These are phyloP conservation scores for Tiphia femorata DNA, from an alignment of 2,888 invertebrate genomes.

Conservation along the genomic window DNA sequence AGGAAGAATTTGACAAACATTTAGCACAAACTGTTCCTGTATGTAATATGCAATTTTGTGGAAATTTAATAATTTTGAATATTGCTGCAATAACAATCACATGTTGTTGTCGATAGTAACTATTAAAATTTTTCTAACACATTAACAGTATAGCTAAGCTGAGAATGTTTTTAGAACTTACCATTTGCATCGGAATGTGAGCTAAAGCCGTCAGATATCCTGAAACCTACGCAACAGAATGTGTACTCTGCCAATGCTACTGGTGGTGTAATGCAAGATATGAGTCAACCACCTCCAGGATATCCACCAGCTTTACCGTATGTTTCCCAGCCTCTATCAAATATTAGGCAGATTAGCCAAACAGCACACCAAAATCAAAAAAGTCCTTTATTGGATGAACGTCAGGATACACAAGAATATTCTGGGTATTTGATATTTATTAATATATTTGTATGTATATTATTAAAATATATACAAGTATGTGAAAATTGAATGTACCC, in stretches of 20 bases:
- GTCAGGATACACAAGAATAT: slow-evolving; percentile 57
- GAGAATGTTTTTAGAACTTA: slow-evolving; percentile 70
- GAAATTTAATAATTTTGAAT: background rate
- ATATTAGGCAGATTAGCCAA: slow-evolving; percentile 54
- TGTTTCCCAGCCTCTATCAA: slow-evolving; percentile 58
- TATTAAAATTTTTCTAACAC: background rate
- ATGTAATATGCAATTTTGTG: slow-evolving; percentile 44
- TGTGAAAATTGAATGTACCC: no score
- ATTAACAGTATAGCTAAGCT: background rate
- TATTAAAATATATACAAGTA: no score
- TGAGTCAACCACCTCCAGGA: slow-evolving; percentile 73
- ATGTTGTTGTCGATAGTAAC: no score
- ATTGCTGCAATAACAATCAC: background rate
- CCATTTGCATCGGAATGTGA: slow-evolving; percentile 78
- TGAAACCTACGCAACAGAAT: slow-evolving; percentile 58
- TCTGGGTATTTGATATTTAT: no score
- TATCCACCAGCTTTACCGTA: slow-evolving; percentile 69
- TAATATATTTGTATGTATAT: no score
- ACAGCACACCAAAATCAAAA: slow-evolving; percentile 55
- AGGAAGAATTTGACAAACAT: slow-evolving; percentile 83
- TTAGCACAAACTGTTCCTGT: slow-evolving; percentile 81
- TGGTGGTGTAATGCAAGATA: slow-evolving; percentile 63
- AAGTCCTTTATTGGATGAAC: slow-evolving; percentile 63
- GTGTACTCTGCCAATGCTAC: slow-evolving; percentile 48
- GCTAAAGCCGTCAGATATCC: slow-evolving; percentile 70